These are phyloP conservation scores for Drosophila arizonae DNA, from an alignment of 1,140 invertebrate genomes.

Conservation along the genomic window DNA sequence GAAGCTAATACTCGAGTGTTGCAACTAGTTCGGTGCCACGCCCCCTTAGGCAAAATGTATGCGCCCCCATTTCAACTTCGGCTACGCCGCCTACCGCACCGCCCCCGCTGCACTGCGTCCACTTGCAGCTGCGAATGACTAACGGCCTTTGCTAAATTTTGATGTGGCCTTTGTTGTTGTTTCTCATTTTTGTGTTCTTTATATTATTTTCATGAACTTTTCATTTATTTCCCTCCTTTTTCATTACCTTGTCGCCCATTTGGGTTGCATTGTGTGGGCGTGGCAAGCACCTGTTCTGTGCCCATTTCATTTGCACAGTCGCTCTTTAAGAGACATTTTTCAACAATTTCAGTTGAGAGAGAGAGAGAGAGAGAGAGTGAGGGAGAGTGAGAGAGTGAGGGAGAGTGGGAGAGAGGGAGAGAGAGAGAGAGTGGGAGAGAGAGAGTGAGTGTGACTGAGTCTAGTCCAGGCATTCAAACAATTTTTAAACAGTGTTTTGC, in stretches of 20 bases:
- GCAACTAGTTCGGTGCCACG: conserved; percentile 58
- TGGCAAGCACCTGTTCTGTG: conserved; percentile 57
- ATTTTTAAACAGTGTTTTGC: too few relatives aligned
- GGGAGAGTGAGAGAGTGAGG: too few relatives aligned
- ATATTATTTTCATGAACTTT: background rate
- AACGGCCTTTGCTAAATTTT: conserved; percentile 50
- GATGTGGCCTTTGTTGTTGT: conserved; percentile 32
- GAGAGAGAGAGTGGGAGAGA: too few relatives aligned
- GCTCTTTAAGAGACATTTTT: too few relatives aligned
- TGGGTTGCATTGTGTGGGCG: conserved; percentile 61
- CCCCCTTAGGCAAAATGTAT: conserved; percentile 1
- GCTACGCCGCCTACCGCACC: background rate
- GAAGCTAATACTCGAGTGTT: conserved; percentile 77
- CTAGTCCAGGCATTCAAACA: too few relatives aligned
- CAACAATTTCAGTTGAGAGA: too few relatives aligned
- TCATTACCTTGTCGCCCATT: background rate
- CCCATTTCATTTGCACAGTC: conserved; percentile 33
- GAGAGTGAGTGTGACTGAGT: too few relatives aligned
- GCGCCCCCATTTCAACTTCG: background rate
- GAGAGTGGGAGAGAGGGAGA: too few relatives aligned
- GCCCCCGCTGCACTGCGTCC: background rate
- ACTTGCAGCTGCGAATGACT: conserved; percentile 61
- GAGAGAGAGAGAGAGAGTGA: too few relatives aligned
- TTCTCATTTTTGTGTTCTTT: conserved; percentile 27
- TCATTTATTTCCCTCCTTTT: background rate